These are phyloP conservation scores for Cydia strobilella DNA, from an alignment of 1,140 invertebrate genomes.

Conservation along the genomic window DNA sequence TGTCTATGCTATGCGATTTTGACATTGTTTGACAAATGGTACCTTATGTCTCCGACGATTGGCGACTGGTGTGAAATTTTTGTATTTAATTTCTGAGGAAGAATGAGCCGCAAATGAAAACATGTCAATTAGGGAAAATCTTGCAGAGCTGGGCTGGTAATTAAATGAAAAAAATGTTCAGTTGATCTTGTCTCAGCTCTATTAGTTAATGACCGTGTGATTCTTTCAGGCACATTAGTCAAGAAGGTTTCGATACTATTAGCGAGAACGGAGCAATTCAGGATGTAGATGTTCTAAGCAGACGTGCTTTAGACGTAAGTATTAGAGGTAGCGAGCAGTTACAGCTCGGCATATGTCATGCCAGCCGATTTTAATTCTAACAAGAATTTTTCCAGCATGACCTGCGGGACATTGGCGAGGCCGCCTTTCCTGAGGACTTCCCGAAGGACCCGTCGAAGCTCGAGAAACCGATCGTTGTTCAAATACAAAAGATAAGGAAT, in stretches of 20 bases:
- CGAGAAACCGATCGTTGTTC: slow-evolving; percentile 87
- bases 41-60: slow-evolving; percentile 48
- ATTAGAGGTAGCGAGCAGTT: slow-evolving; percentile 34
- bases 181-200: slow-evolving; percentile 34
- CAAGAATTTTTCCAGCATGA: slow-evolving; percentile 83
- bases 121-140: slow-evolving; percentile 75
- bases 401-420: slow-evolving; percentile 87
- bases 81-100: slow-evolving; percentile 42
- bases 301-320: slow-evolving; percentile 88
- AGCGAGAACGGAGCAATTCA: slow-evolving; percentile 84
- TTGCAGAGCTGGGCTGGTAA: slow-evolving; percentile 83
- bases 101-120: slow-evolving; percentile 62
- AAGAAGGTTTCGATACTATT: slow-evolving; percentile 84
- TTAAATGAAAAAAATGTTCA: slow-evolving; percentile 40
- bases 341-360: slow-evolving; percentile 2
- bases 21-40: slow-evolving; percentile 41
- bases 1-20: slow-evolving; percentile 35
- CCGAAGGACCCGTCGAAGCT: slow-evolving; percentile 82
- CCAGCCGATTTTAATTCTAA: not conserved
- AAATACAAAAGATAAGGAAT: slow-evolving; percentile 94
- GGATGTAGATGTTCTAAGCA: slow-evolving; percentile 83
- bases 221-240: slow-evolving; percentile 84
- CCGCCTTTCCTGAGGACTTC: slow-evolving; percentile 81
- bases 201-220: slow-evolving; percentile 48
- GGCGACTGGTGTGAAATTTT: slow-evolving; percentile 37